A percentile compares a stretch with the other conserved stretches of the same genome.
Evolutionary conservation across 2,113 vertebrate genomes (phyloP).

Genomic region (Phaethon lepturus): DNA sequence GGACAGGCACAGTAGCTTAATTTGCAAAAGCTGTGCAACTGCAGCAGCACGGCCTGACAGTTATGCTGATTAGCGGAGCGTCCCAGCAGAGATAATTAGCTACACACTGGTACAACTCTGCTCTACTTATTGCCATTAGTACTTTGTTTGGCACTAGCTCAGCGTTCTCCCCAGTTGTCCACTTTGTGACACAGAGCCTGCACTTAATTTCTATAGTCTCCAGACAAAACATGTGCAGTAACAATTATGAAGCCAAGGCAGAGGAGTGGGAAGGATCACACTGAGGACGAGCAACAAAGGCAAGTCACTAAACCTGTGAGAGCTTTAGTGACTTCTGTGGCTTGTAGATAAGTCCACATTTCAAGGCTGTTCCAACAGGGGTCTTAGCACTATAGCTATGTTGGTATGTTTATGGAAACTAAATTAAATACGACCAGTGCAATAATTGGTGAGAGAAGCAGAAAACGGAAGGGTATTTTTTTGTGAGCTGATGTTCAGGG

Average conservation of each 20-base stretch:
- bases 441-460: not conserved
- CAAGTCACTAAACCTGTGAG: not conserved
- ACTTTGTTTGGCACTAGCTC: not conserved
- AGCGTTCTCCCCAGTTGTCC: not conserved
- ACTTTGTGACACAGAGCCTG: not conserved
- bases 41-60: not conserved
- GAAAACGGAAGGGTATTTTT: not conserved
- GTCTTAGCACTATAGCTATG: not conserved
- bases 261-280: not conserved
- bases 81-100: not conserved
- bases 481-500: not conserved
- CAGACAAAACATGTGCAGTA: not conserved
- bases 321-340: not conserved
- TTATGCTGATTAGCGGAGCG: not conserved
- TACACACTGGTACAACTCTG: not conserved
- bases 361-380: not conserved
- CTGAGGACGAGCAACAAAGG: not conserved
- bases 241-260: not conserved
- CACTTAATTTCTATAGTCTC: not conserved
- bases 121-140: not conserved
- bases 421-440: not conserved
- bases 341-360: not conserved
- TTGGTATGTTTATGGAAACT: not conserved
- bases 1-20: not conserved
- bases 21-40: not conserved